Evolutionary conservation across 2,113 vertebrate genomes (phyloP).

Genomic region (Nematolebias whitei): DNA sequence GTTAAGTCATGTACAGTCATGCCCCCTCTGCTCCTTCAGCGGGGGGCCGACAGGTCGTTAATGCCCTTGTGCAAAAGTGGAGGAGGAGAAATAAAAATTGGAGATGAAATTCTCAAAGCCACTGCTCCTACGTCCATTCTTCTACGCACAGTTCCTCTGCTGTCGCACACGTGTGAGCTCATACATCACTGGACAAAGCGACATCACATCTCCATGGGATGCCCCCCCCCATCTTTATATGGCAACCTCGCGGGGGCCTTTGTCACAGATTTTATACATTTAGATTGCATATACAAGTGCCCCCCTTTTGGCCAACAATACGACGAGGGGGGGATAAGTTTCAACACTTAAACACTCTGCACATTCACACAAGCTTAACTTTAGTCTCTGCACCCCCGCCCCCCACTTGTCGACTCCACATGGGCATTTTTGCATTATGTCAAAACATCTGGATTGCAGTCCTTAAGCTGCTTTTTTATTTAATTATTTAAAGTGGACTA

Average conservation of each 20-base stretch:
- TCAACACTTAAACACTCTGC: conserved; percentile 37
- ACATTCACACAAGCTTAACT: not conserved
- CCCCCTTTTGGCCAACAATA: conserved; percentile 29
- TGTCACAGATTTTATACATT: conserved; percentile 66
- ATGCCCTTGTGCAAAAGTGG: conserved; percentile 66
- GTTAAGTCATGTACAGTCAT: conserved; percentile 1
- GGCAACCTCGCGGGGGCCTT: conserved; percentile 63
- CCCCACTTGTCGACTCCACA: conserved; percentile 31
- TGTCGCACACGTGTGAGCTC: conserved; percentile 71
- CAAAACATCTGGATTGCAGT: conserved; percentile 64
- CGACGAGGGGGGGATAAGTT: conserved; percentile 51
- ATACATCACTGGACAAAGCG: conserved; percentile 68
- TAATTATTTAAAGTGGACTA: conserved; percentile 46
- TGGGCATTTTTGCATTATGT: conserved; percentile 67
- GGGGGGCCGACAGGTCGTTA: conserved; percentile 37
- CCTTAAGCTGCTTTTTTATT: conserved; percentile 73
- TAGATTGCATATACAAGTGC: conserved; percentile 79
- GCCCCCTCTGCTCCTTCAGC: conserved; percentile 26
- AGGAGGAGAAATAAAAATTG: not conserved
- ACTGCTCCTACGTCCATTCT: conserved; percentile 17
- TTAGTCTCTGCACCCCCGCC: conserved; percentile 56
- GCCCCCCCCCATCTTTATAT: conserved; percentile 49
- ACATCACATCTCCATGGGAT: conserved; percentile 56
- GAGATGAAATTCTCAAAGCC: conserved; percentile 31
- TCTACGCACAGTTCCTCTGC: conserved; percentile 33